Evolutionary conservation across 1,140 invertebrate genomes (phyloP).

Genomic region (Drosophila chauvacae): DNA sequence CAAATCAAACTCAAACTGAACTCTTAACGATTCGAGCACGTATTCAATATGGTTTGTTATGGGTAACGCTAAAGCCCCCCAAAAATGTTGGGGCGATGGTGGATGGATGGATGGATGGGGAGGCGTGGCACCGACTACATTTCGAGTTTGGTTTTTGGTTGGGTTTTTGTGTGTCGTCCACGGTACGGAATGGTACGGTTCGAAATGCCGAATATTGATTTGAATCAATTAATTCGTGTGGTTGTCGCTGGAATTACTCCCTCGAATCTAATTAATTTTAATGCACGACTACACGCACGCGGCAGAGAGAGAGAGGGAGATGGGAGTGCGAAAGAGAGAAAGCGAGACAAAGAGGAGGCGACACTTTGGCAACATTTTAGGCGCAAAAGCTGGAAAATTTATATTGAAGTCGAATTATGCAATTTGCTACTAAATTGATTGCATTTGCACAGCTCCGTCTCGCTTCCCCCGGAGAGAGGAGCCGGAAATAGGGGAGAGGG

Average conservation of each 20-base stretch:
- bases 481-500: not conserved
- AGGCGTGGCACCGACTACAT: conserved; percentile 24
- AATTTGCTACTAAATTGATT: conserved; percentile 84
- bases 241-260: conserved; percentile 84
- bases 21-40: conserved; percentile 76
- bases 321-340: not conserved
- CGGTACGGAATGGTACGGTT: conserved; percentile 35
- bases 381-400: conserved; percentile 71
- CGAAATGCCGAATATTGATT: conserved; percentile 84
- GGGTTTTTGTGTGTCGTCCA: conserved; percentile 31
- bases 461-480: not conserved
- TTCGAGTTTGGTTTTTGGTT: conserved; percentile 44
- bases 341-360: conserved; percentile 48
- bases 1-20: conserved; percentile 79
- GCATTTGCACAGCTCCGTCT: conserved; percentile 72
- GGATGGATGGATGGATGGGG: not conserved
- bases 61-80: conserved; percentile 39
- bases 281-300: conserved; percentile 77
- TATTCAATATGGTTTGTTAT: conserved; percentile 81
- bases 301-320: conserved; percentile 8
- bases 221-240: conserved; percentile 85
- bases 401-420: conserved; percentile 82
- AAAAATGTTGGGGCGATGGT: not conserved
- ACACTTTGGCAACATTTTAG: conserved; percentile 81
- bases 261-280: conserved; percentile 85